phyloP scores from a whole-genome alignment of 2,113 vertebrate genomes.

The Mugil cephalus region DNA sequence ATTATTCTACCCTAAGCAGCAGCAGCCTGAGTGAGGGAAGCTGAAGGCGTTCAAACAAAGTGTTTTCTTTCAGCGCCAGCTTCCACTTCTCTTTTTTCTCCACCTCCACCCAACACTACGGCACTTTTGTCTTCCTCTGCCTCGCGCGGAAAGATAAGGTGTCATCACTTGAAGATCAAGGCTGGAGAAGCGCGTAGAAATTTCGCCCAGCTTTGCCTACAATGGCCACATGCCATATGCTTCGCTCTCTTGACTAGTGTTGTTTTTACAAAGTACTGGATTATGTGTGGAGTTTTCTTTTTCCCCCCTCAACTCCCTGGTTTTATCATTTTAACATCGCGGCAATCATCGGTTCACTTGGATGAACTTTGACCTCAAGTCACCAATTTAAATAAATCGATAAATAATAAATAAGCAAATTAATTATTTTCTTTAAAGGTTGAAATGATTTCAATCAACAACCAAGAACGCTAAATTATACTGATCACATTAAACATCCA shows the following conservation, averaged over 20 bases:
- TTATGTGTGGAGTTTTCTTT: neutral
- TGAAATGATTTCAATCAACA: no score
- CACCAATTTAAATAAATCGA: neutral
- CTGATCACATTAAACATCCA: neutral
- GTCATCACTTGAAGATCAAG: slow-evolving; percentile 71
- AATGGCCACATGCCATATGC: slow-evolving; percentile 43
- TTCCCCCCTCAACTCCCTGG: neutral
- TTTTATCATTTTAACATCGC: slow-evolving; percentile 10
- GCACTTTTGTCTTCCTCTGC: slow-evolving; percentile 58
- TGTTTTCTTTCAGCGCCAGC: slow-evolving; percentile 77
- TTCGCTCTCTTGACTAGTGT: slow-evolving; percentile 33
- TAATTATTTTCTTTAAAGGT: neutral
- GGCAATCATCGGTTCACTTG: neutral
- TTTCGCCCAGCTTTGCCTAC: slow-evolving; percentile 33
- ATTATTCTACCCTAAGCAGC: slow-evolving; percentile 1
- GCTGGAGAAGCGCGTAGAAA: slow-evolving; percentile 23
- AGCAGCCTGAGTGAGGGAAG: neutral
- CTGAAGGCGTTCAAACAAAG: slow-evolving; percentile 73
- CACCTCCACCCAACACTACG: slow-evolving; percentile 46
- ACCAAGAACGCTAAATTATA: neutral
- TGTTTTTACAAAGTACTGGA: slow-evolving; percentile 49
- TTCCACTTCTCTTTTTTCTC: slow-evolving; percentile 47
- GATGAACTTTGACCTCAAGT: slow-evolving; percentile 42
- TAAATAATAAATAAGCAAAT: no score
- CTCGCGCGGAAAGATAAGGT: slow-evolving; percentile 64